A percentile compares a stretch with the other conserved stretches of the same genome.
These are phyloP conservation scores for Sebastes trivittatus DNA, from an alignment of 2,797 vertebrate genomes.

Conservation along the genomic window DNA sequence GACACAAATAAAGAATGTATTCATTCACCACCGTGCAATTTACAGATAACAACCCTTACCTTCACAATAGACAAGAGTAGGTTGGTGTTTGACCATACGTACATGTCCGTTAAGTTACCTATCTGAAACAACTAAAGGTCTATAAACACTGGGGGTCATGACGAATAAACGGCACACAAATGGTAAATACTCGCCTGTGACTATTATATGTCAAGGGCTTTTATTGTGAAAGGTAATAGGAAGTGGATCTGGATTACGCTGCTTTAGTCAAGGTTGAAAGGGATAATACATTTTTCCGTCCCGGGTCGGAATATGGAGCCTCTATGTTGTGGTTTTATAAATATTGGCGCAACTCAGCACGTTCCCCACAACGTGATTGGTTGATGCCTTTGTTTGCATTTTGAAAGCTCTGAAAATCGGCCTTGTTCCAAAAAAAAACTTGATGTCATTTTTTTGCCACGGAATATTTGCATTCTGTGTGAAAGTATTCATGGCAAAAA, in stretches of 20 bases:
- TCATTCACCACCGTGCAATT: not conserved
- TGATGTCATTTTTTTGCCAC: not conserved
- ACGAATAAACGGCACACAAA: no score
- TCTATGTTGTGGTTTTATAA: no score
- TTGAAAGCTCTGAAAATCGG: rapidly evolving
- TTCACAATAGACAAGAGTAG: no score
- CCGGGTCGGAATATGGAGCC: rapidly evolving
- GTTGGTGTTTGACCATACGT: not conserved
- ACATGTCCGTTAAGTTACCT: not conserved
- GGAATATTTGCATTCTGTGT: no score
- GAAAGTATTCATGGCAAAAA: no score
- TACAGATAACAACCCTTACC: not conserved
- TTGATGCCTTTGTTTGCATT: no score
- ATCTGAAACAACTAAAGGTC: not conserved
- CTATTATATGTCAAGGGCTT: no score
- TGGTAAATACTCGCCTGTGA: no score
- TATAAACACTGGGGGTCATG: rapidly evolving
- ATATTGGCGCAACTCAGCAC: rapidly evolving
- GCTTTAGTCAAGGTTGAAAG: no score
- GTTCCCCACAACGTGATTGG: no score
- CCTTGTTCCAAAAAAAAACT: no score
- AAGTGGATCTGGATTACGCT: rapidly evolving
- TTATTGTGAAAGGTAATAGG: no score
- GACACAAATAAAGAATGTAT: not conserved
- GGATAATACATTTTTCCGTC: rapidly evolving